Evolutionary conservation across 2,113 vertebrate genomes (phyloP).

Genomic region (Chionodraco myersi): DNA sequence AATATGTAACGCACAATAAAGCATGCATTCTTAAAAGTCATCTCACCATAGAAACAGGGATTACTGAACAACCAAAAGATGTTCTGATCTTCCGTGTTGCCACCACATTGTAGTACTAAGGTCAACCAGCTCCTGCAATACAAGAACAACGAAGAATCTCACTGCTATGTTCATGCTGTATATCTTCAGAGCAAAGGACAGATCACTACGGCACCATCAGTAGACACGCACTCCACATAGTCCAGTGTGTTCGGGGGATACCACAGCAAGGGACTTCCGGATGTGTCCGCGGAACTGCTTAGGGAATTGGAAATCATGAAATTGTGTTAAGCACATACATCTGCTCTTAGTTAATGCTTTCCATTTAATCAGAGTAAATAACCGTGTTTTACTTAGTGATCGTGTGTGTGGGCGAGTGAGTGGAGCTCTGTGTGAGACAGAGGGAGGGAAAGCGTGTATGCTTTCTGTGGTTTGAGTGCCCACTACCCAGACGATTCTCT

Average conservation of each 20-base stretch:
- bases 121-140: too few relatives aligned
- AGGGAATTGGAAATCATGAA: slow-evolving; percentile 13
- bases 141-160: too few relatives aligned
- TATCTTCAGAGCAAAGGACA: background rate
- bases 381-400: slow-evolving; percentile 3
- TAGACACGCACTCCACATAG: too few relatives aligned
- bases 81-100: too few relatives aligned
- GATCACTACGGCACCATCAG: too few relatives aligned
- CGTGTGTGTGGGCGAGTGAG: slow-evolving; percentile 10
- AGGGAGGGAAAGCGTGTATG: slow-evolving; percentile 40
- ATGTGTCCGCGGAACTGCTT: background rate
- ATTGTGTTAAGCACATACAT: slow-evolving; percentile 4
- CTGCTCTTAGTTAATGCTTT: slow-evolving; percentile 8
- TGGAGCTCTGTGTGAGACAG: slow-evolving; percentile 35
- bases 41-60: too few relatives aligned
- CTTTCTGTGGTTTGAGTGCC: slow-evolving; percentile 53
- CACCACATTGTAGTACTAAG: background rate
- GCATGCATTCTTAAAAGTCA: too few relatives aligned
- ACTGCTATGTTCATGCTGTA: too few relatives aligned
- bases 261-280: background rate
- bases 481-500: slow-evolving; percentile 43
- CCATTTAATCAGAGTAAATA: slow-evolving; percentile 11
- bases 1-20: background rate
- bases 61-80: too few relatives aligned
- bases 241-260: background rate